Conservation (phyloP, 53 echinoderm and acorn worm species). For the Mesocentrotus franciscanus region DNA sequence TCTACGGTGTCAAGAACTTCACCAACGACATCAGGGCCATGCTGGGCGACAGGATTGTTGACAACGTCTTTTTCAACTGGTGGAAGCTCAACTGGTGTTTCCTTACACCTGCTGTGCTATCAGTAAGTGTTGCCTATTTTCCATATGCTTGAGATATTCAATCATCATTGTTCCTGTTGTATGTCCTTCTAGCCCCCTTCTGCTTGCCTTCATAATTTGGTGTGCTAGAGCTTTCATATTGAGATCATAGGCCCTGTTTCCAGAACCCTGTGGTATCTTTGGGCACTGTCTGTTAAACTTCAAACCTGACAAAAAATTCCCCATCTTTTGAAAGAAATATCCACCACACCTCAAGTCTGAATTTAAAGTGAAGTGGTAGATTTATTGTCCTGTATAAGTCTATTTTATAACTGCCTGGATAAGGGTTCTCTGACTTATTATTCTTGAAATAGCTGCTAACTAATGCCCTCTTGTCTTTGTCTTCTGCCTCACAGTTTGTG, state of each 20-base stretch:
- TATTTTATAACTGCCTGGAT: no score
- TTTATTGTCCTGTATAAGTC: no score
- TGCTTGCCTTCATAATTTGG: not conserved
- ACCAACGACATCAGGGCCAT: slow-evolving; percentile 95
- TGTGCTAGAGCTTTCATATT: not conserved
- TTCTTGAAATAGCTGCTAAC: not conserved
- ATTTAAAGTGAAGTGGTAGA: no score
- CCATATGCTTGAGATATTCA: not conserved
- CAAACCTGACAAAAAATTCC: no score
- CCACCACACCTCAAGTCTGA: no score
- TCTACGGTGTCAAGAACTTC: slow-evolving; percentile 89
- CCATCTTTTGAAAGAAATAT: no score
- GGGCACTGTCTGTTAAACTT: no score
- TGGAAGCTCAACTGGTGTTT: slow-evolving; percentile 98
- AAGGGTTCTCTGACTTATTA: no score
- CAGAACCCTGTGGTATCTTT: no score
- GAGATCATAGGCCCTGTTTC: not conserved
- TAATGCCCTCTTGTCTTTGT: not conserved
- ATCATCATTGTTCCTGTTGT: not conserved
- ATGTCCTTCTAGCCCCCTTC: not conserved
- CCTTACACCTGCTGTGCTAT: slow-evolving; percentile 93
- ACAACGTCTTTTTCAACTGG: slow-evolving; percentile 87
- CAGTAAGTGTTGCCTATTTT: slow-evolving; percentile 76
- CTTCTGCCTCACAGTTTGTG: slow-evolving; percentile 69
- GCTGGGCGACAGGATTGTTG: slow-evolving; percentile 88